A percentile compares a stretch with the other conserved stretches of the same genome.
phyloP scores from a whole-genome alignment of 2,797 vertebrate species.

The Loriculus beryllinus region DNA sequence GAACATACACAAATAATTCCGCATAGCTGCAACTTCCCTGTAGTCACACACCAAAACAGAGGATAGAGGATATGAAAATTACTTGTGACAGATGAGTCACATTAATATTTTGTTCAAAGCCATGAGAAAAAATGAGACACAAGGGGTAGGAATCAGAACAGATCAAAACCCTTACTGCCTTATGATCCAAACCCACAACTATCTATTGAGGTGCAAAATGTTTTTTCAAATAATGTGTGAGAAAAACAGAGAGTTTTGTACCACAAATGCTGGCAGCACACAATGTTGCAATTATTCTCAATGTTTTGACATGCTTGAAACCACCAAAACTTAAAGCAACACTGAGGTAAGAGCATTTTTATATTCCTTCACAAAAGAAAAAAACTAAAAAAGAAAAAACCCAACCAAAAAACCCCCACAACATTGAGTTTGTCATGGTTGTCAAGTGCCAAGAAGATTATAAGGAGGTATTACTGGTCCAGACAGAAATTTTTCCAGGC shows the following conservation, averaged over 20 bases:
- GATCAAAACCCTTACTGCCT: conserved; percentile 10
- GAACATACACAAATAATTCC: background rate
- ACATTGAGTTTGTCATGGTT: background rate
- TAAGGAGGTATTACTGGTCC: conserved; percentile 23
- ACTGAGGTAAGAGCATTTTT: conserved; percentile 5
- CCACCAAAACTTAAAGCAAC: conserved; percentile 30
- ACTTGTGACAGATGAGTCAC: conserved; percentile 59
- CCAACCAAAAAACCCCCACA: background rate
- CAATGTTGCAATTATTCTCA: conserved; percentile 33
- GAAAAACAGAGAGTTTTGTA: conserved; percentile 36
- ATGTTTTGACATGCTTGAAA: conserved; percentile 33
- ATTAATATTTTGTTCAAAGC: conserved; percentile 51
- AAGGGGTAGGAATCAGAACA: conserved; percentile 17
- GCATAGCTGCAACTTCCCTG: background rate
- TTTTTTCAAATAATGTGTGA: conserved; percentile 44
- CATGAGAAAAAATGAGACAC: conserved; percentile 47
- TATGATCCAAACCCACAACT: conserved; percentile 51
- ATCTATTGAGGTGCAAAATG: conserved; percentile 63
- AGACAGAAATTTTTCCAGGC: conserved; percentile 49
- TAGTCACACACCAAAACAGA: conserved; percentile 4
- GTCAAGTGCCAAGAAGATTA: background rate
- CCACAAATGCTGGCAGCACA: conserved; percentile 48
- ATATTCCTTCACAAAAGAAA: background rate
- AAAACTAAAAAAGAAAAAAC: too few species aligned
- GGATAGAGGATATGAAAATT: conserved; percentile 36